Evolutionary conservation across 2,797 vertebrate species (phyloP), one percentile per base, ranked within the genome.

Genomic region (Etheostoma perlongum): DNA sequence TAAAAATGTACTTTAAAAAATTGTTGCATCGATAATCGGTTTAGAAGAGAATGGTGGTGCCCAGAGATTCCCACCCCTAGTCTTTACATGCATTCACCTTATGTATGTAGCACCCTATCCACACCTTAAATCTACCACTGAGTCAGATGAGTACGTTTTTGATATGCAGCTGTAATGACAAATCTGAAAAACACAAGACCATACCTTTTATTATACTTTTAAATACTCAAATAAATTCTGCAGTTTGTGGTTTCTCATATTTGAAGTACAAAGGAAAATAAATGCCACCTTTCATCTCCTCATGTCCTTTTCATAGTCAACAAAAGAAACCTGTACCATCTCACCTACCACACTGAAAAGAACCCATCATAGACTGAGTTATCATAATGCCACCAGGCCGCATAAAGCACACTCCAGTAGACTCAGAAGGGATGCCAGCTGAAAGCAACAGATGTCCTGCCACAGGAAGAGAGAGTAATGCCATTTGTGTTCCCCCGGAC

Each of bases 361-460:
- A 33, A 57, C 42, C 27, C 33, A 9, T 23, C 51, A 47, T 23
- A 52, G 33, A 65, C 47, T 64, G 47, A 54, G 76, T 77, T 64
- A 76, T 85, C 67, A 67, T 67, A 65, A 79, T 74, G 51, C 78
- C n/a, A 46, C 71, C 67, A 62, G 73, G 66, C 79, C 76, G 80
- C 80, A 74, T 55, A 44, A 76, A 78, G 72, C 83, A 62, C 57
- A 83, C 77, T 79, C 67, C 54, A 77, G 70, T 25, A 27, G 52
- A 48, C 69, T 74, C 62, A 49, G 72, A 78, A 57, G 68, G 65
- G 75, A 59, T 83, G 74, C 80, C 79, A 85, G 69, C 88, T 86
- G 81, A 87, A 88, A 84, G 86, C 82, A 89, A 90, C 91, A 91
- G 89, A 92, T 91, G 91, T 82, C 84, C 74, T 85, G 80, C 84